Evolutionary conservation across 2,797 vertebrate species (phyloP), one percentile per base, ranked within the genome.

Genomic region (Danio choprae): DNA sequence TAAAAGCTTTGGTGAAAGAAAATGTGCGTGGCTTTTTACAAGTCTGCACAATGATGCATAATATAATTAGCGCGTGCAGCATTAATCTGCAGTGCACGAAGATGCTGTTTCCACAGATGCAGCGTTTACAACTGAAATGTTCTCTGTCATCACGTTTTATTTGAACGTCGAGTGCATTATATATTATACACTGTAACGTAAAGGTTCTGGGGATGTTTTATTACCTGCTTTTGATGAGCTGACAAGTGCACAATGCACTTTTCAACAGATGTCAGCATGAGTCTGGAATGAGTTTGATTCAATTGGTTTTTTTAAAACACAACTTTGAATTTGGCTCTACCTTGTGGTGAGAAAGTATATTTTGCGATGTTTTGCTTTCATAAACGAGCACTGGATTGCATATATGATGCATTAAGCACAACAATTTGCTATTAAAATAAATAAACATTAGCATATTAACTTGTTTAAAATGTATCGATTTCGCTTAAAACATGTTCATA

Each of bases 221-320:
- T 62, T 8, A 13, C 7, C 36, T 48, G 6, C 3, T 38, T 51
- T 44, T 53, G 38, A 70, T 40, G 22, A 43, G 55, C 13, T 53
- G 77, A 70, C 77, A 79, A 71, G 76, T 78, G 76, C 65, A 70
- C 65, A 22, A 51, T 10, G 6, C 13, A 70, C 36, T 50, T 78
- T 51, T 77, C n/a, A 60, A 16, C 56, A 38, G 55, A 60, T 22
- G 65, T 16, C 18, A 46, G 13, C 11, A 16, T n/a, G 15, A 56
- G 12, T 11, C 53, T 48, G 53, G 53, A 20, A 38, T 77, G 44
- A 68, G 13, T 38, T 62, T 51, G n/a, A 8, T 44, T 46, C 4
- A 51, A 13, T 53, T 44, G 18, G 64, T 55, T 16, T 5, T 16
- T 5, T 13, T 29, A 5, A 65, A 36, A 15, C 4, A 68, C 22